phyloP scores from a whole-genome alignment of 2,888 invertebrate genomes.

The Sarcophaga subvicina region DNA sequence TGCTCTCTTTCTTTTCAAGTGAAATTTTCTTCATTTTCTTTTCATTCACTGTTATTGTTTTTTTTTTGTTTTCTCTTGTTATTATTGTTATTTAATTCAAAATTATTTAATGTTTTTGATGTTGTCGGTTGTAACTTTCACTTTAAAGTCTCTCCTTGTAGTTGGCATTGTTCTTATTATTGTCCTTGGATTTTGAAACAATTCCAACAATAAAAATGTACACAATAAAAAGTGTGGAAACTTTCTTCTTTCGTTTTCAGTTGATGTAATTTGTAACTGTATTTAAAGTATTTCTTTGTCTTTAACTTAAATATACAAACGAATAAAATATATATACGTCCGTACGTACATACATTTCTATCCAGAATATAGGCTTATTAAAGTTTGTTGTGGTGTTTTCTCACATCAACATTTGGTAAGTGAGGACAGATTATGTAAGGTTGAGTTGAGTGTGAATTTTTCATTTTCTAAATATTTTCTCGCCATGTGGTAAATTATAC shows the following conservation, averaged over 20 bases:
- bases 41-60: slow-evolving; percentile 7
- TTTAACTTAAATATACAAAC: slow-evolving; percentile 4
- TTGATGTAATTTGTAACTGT: slow-evolving; percentile 51
- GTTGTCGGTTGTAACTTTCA: slow-evolving; percentile 18
- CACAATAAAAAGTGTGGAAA: neutral
- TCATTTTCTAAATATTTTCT: too few species aligned
- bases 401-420: too few species aligned
- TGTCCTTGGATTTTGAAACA: neutral
- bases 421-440: too few species aligned
- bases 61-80: neutral
- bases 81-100: slow-evolving; percentile 39
- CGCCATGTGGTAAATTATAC: too few species aligned
- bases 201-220: neutral
- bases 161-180: neutral
- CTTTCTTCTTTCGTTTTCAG: slow-evolving; percentile 12
- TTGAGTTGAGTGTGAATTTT: too few species aligned
- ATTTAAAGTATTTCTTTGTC: slow-evolving; percentile 46
- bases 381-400: too few species aligned
- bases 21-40: slow-evolving; percentile 55
- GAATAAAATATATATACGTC: neutral
- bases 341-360: too few species aligned
- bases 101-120: slow-evolving; percentile 41
- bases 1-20: slow-evolving; percentile 42
- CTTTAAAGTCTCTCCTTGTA: slow-evolving; percentile 2
- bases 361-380: too few species aligned